Percentiles rank a stretch among this genome's conserved stretches.
Evolutionary conservation across 2,113 vertebrate genomes (phyloP).

Genomic region (Ailurus styani): DNA sequence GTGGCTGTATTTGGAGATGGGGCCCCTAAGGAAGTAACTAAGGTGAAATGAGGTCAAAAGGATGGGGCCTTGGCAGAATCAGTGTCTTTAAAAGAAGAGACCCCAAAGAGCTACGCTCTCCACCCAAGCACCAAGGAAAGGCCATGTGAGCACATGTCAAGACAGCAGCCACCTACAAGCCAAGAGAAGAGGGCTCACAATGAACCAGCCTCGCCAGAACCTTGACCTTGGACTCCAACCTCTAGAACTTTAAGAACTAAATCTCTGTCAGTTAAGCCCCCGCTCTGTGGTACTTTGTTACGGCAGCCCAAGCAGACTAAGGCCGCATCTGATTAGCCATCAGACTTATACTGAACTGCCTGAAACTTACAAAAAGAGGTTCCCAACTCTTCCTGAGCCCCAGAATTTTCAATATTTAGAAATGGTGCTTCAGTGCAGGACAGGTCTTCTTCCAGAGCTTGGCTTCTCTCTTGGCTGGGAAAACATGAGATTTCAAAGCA

Average conservation of each 20-base stretch:
- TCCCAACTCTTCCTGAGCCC: not conserved
- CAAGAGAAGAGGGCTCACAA: not conserved
- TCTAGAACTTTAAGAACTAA: not conserved
- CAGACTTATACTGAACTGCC: not conserved
- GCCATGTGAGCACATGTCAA: not conserved
- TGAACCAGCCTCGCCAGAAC: too few relatives aligned
- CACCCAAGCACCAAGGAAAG: not conserved
- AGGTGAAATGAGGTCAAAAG: not conserved
- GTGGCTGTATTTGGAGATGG: not conserved
- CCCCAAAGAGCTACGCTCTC: not conserved
- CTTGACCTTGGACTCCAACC: not conserved
- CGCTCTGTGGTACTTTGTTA: not conserved
- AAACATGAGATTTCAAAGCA: not conserved
- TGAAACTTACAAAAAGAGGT: not conserved
- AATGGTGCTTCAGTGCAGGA: not conserved
- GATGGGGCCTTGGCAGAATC: not conserved
- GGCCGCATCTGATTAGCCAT: too few relatives aligned
- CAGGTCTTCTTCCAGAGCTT: not conserved
- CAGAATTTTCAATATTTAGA: not conserved
- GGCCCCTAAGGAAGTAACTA: not conserved
- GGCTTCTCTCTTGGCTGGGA: not conserved
- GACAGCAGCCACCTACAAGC: rapidly evolving
- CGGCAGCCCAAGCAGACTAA: too few relatives aligned
- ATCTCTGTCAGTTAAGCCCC: too few relatives aligned
- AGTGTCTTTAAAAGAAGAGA: not conserved